These are phyloP conservation scores for Neodiprion virginianus DNA, from an alignment of 1,140 invertebrate species.

Conservation along the genomic window DNA sequence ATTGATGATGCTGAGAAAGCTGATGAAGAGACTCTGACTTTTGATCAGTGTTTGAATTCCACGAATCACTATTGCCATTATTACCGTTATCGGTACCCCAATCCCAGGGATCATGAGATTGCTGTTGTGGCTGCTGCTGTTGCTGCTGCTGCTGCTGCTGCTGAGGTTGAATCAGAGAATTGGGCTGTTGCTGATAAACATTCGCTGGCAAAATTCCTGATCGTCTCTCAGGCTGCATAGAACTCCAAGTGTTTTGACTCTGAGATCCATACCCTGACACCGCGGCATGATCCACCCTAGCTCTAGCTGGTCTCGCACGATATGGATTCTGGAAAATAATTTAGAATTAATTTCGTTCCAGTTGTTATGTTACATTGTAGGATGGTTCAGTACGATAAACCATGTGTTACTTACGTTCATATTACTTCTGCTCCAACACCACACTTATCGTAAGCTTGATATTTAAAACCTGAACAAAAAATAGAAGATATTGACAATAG, in stretches of 20 bases:
- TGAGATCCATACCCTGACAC: constrained; percentile 45
- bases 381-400: no score
- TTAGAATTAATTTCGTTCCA: background rate
- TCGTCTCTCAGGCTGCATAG: constrained; percentile 29
- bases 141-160: constrained; percentile 39
- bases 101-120: constrained; percentile 47
- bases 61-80: constrained; percentile 52
- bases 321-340: constrained; percentile 53
- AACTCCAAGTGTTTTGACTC: constrained; percentile 52
- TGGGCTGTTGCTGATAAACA: constrained; percentile 31
- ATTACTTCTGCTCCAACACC: constrained; percentile 32
- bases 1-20: constrained; percentile 34
- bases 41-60: constrained; percentile 58
- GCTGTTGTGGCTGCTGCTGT: constrained; percentile 31
- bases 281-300: constrained; percentile 42
- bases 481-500: constrained; percentile 19
- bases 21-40: constrained; percentile 39
- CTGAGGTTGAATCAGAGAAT: constrained; percentile 31
- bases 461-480: constrained; percentile 44
- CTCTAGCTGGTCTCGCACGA: constrained; percentile 46
- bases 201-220: constrained; percentile 31
- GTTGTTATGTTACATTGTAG: background rate
- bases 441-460: constrained; percentile 33
- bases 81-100: constrained; percentile 46
- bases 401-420: constrained; percentile 50